Conservation (phyloP, 1,140 invertebrate species). For the Paralvinella palmiformis region DNA sequence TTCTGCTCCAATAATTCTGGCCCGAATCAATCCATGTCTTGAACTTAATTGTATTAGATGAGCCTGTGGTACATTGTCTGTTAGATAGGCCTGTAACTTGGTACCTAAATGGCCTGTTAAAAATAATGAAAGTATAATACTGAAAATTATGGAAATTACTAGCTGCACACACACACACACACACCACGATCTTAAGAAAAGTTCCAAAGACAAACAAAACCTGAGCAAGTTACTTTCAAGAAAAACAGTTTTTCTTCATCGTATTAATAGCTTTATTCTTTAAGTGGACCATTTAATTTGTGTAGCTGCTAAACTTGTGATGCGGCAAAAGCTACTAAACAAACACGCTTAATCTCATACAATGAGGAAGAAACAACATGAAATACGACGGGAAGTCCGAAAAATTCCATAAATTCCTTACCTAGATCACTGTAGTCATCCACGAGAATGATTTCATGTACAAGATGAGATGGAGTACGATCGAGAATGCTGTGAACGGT, state of each 20-base stretch:
- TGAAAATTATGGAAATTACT: background rate
- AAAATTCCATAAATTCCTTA: background rate
- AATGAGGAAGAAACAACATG: no score
- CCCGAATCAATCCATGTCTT: constrained; percentile 86
- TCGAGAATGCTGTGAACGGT: constrained; percentile 83
- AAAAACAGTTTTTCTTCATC: background rate
- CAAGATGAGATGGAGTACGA: constrained; percentile 66
- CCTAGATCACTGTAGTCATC: constrained; percentile 59
- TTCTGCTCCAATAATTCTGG: constrained; percentile 74
- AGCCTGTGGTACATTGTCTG: constrained; percentile 49
- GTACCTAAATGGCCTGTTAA: background rate
- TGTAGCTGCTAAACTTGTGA: no score
- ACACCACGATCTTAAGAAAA: background rate
- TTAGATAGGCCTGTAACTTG: constrained; percentile 4
- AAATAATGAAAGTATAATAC: no score
- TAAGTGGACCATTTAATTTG: no score
- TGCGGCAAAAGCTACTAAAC: background rate
- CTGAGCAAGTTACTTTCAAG: background rate
- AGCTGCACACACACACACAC: background rate
- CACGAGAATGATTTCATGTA: constrained; percentile 84
- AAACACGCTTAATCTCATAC: no score
- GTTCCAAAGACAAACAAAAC: background rate
- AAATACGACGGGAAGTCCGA: no score
- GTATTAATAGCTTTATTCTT: background rate
- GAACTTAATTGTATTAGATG: constrained; percentile 59